Evolutionary conservation across 2,888 invertebrate genomes (phyloP).

Genomic region (Dendrolimus houi): DNA sequence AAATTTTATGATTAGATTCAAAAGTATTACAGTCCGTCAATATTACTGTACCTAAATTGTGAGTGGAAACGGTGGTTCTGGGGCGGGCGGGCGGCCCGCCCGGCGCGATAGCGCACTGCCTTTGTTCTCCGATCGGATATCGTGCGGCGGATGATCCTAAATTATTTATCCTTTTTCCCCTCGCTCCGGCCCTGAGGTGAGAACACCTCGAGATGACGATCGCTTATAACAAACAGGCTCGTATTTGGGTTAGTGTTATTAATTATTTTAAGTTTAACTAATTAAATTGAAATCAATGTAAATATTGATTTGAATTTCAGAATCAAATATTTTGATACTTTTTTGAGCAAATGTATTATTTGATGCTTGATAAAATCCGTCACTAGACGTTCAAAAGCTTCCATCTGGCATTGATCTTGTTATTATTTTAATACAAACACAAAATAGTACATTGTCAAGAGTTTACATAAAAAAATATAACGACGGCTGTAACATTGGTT

Average conservation of each 20-base stretch:
- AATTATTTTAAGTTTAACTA: neutral
- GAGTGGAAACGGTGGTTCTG: neutral
- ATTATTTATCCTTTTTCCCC: slow-evolving; percentile 54
- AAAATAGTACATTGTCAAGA: no score
- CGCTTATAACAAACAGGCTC: slow-evolving; percentile 4
- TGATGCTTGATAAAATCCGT: no score
- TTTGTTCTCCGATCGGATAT: slow-evolving; percentile 53
- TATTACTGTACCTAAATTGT: neutral
- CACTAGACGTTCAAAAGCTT: no score
- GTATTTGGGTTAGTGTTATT: neutral
- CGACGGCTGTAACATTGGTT: no score
- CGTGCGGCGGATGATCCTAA: slow-evolving; percentile 51
- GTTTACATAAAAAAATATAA: no score
- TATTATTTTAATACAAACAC: no score
- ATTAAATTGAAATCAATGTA: neutral
- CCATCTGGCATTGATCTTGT: no score
- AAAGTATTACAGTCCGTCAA: neutral
- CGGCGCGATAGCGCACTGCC: slow-evolving; percentile 41
- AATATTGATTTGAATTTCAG: no score
- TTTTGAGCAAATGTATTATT: no score
- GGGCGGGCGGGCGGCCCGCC: slow-evolving; percentile 30
- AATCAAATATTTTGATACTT: no score
- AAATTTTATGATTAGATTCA: no score
- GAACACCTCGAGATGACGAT: slow-evolving; percentile 15
- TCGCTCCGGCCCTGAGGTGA: slow-evolving; percentile 23